Base-by-base conservation (phyloP, 2,797 vertebrate species). In the Onychomys arenicola region DNA sequence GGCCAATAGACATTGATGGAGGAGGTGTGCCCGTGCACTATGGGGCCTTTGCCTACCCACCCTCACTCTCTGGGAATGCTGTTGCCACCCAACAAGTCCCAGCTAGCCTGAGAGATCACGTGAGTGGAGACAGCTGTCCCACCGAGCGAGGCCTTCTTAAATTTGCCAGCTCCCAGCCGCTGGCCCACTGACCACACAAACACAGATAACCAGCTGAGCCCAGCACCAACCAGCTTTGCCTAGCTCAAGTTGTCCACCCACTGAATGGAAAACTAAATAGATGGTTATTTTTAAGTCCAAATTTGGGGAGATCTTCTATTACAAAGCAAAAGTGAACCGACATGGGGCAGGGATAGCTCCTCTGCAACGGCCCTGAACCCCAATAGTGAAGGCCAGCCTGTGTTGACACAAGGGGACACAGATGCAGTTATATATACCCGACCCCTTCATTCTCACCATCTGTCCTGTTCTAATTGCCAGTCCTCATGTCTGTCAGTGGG, bases 231-330 rank as follows among this genome's bases (percentile, higher is more conserved):
- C 65, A 92, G 43, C 63, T 91, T 55, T 69, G 23, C 59, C 88
- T 34, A 55, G 65, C 59, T 84, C 84, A 90, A 69, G 71, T 29
- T 21, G 8, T 46, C 89, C 34, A 37, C 55, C 34, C 76, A 83
- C 57, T 65, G 19, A 67, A 81, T 4, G 59, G 59, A 73, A 73
- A 95, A 40, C 81, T 85, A 92, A 67, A 27, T 52, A 76, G 73
- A 57, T 59, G 11, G n/a, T 84, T 57, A 90, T 83, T 93, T 94
- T 94, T 27, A 81, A 94, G 52, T n/a, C 43, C 65, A 75, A 69
- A 37, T 16, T 52, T 57, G 29, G 34, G 19, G 43, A 29, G 37
- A 16, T 89, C 49, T 17, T 95, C 71, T 77, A 27, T 85, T 77
- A 71, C 4, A 10, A 19, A 73, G 73, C 57, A 91, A 89, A 93